Conservation (phyloP, 2,113 vertebrate species). For the Paramisgurnus dabryanus region DNA sequence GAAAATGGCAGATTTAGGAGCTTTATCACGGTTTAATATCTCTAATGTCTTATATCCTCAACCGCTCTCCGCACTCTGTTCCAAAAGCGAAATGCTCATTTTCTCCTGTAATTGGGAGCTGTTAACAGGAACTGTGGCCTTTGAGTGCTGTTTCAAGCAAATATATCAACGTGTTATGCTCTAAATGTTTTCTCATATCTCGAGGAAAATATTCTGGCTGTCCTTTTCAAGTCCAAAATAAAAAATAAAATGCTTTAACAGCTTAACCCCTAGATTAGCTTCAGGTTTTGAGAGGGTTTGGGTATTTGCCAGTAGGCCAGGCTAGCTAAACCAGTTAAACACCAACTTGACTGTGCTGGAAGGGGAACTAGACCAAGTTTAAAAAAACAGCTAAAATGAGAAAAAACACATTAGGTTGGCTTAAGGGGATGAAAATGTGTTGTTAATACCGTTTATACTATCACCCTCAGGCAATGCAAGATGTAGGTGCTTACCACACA, state of each 20-base stretch:
- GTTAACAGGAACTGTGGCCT: background rate
- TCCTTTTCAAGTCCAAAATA: slow-evolving; percentile 1
- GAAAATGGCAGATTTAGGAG: slow-evolving; percentile 39
- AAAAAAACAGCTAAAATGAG: too few species aligned
- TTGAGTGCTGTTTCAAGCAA: slow-evolving; percentile 23
- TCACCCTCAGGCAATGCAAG: too few species aligned
- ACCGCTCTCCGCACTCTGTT: slow-evolving; percentile 6
- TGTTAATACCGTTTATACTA: too few species aligned
- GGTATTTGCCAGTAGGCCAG: too few species aligned
- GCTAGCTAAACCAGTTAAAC: too few species aligned
- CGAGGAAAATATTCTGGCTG: background rate
- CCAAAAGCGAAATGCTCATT: background rate
- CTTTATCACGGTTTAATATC: slow-evolving; percentile 44
- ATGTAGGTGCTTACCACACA: too few species aligned
- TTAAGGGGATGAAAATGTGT: too few species aligned
- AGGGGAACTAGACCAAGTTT: too few species aligned
- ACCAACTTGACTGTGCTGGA: too few species aligned
- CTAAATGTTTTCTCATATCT: background rate
- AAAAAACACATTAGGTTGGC: too few species aligned
- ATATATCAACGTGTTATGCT: background rate
- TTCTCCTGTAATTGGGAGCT: slow-evolving; percentile 26
- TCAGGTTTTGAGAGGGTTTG: too few species aligned
- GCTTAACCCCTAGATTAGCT: too few species aligned
- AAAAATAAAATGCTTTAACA: background rate
- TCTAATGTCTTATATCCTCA: slow-evolving; percentile 31